Conservation (phyloP, 1,140 invertebrate genomes). For the Drosophila prosaltans region DNA sequence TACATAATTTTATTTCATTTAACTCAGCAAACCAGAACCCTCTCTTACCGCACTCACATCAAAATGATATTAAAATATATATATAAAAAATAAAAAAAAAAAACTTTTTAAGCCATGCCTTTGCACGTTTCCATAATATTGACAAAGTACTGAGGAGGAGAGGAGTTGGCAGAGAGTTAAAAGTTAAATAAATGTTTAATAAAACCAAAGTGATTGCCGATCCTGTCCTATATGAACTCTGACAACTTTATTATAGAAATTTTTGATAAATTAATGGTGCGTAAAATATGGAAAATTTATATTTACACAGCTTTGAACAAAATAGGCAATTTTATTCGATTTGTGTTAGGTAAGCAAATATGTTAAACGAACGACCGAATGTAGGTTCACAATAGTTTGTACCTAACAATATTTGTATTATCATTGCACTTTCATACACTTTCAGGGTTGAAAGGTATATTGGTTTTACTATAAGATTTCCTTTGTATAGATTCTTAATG, state of each 20-base stretch:
- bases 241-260: conserved; percentile 5
- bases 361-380: neutral
- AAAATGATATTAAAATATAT: conserved; percentile 21
- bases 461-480: too few species aligned
- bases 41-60: conserved; percentile 14
- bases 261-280: conserved; percentile 13
- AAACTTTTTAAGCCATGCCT: conserved; percentile 33
- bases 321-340: neutral
- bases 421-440: too few species aligned
- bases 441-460: too few species aligned
- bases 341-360: neutral
- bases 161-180: neutral
- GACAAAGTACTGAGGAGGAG: neutral
- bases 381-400: too few species aligned
- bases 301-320: neutral
- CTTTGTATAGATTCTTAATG: too few species aligned
- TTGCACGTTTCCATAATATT: conserved; percentile 43
- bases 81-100: conserved; percentile 6
- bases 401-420: too few species aligned
- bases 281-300: neutral
- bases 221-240: neutral
- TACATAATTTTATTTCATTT: conserved; percentile 43
- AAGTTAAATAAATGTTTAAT: conserved; percentile 1
- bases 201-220: neutral
- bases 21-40: neutral